Conservation (phyloP, 2,888 invertebrate genomes). For the Erannis defoliaria region DNA sequence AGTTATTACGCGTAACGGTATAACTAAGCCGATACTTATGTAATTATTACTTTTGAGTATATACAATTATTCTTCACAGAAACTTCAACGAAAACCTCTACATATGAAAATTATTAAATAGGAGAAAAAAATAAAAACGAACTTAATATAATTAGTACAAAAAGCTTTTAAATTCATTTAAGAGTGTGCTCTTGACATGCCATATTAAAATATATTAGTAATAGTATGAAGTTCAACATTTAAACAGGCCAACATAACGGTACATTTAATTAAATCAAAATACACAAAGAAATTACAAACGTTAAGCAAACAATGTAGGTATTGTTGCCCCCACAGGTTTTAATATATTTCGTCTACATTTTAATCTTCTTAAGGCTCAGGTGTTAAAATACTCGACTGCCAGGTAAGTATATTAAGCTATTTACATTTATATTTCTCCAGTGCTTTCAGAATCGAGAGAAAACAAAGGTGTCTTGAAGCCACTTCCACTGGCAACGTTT, state of each 20-base stretch:
- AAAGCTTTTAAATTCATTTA: too few species aligned
- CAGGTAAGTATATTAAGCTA: conserved; percentile 21
- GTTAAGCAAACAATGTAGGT: not conserved
- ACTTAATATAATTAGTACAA: too few species aligned
- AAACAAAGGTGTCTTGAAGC: conserved; percentile 19
- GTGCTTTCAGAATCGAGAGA: conserved; percentile 31
- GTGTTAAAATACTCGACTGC: conserved; percentile 6
- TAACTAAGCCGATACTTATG: too few species aligned
- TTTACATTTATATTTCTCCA: conserved; percentile 34
- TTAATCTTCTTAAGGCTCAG: conserved; percentile 9
- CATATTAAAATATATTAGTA: too few species aligned
- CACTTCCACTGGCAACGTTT: conserved; percentile 27
- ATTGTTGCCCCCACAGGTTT: not conserved
- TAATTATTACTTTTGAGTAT: too few species aligned
- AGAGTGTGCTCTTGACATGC: too few species aligned
- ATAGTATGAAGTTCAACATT: too few species aligned
- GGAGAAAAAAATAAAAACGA: too few species aligned
- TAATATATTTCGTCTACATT: conserved; percentile 1
- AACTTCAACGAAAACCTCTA: too few species aligned
- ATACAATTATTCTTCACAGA: too few species aligned
- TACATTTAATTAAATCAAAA: not conserved
- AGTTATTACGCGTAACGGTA: too few species aligned
- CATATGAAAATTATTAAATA: too few species aligned
- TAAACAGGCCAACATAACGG: not conserved
- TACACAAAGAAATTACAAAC: not conserved